These are phyloP conservation scores for Channa argus DNA, from an alignment of 2,113 vertebrate species.

Conservation along the genomic window DNA sequence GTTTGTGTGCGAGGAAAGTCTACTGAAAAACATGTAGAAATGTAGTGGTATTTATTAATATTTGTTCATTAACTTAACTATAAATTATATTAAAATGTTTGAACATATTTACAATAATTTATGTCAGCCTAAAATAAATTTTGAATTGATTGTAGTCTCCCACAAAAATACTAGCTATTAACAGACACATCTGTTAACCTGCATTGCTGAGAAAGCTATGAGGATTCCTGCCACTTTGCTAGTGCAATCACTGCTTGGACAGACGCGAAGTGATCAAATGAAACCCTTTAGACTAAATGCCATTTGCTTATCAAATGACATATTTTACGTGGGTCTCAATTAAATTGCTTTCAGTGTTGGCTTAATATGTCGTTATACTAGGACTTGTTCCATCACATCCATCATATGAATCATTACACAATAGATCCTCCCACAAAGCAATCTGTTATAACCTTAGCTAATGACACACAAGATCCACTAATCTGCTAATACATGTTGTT, in stretches of 20 bases:
- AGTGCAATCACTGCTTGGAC: constrained; percentile 7
- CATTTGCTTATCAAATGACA: constrained; percentile 45
- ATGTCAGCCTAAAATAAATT: too few relatives aligned
- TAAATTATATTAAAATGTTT: too few relatives aligned
- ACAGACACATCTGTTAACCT: constrained; percentile 42
- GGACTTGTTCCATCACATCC: constrained; percentile 34
- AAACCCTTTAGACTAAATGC: constrained; percentile 23
- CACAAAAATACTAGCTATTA: constrained; percentile 17
- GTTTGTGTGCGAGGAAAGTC: neutral
- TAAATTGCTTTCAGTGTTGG: constrained; percentile 16
- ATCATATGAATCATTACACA: constrained; percentile 54
- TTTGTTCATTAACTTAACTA: too few relatives aligned
- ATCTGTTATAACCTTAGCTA: constrained; percentile 55
- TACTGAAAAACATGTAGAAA: neutral
- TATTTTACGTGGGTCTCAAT: constrained; percentile 28
- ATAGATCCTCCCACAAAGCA: constrained; percentile 44
- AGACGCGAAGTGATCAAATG: constrained; percentile 20
- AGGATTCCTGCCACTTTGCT: neutral
- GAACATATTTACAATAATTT: too few relatives aligned
- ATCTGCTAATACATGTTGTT: constrained; percentile 46
- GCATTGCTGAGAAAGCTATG: constrained; percentile 3
- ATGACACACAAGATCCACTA: constrained; percentile 52
- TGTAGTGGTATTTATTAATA: neutral
- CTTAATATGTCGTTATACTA: constrained; percentile 30
- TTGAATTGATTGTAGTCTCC: constrained; percentile 28